Conservation (phyloP, 2,113 vertebrate genomes). For the Heptranchias perlo region DNA sequence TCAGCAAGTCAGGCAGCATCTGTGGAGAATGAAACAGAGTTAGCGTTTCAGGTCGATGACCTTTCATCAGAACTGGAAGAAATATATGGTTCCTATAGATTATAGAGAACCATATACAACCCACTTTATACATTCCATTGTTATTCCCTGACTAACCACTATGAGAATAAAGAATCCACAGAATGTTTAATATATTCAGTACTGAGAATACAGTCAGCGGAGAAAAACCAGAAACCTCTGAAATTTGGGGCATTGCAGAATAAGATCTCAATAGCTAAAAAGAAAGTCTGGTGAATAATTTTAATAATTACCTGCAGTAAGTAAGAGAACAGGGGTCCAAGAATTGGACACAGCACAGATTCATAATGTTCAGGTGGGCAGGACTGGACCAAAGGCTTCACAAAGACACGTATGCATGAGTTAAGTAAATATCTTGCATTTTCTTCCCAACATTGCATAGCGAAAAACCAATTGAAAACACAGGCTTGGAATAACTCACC, state of each 20-base stretch:
- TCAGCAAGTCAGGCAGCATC: too few relatives aligned
- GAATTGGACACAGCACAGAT: constrained; percentile 77
- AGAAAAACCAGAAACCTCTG: background rate
- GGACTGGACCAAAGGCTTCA: constrained; percentile 81
- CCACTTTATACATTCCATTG: background rate
- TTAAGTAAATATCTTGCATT: constrained; percentile 54
- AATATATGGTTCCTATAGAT: too few relatives aligned
- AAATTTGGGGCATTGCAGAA: background rate
- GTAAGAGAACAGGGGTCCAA: constrained; percentile 84
- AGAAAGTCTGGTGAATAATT: too few relatives aligned
- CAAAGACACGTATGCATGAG: constrained; percentile 67
- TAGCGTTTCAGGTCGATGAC: too few relatives aligned
- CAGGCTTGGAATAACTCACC: background rate
- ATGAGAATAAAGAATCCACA: background rate
- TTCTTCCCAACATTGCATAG: background rate
- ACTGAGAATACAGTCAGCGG: background rate
- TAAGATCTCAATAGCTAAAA: background rate
- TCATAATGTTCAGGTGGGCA: constrained; percentile 82
- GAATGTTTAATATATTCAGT: background rate
- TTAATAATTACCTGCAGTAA: constrained; percentile 72
- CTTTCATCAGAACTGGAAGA: too few relatives aligned
- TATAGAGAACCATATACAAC: background rate
- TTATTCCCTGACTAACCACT: background rate
- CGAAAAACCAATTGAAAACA: background rate
- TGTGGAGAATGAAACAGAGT: too few relatives aligned